Conservation (phyloP, 2,888 invertebrate genomes). For the Sinodicranocentrus sp. region DNA sequence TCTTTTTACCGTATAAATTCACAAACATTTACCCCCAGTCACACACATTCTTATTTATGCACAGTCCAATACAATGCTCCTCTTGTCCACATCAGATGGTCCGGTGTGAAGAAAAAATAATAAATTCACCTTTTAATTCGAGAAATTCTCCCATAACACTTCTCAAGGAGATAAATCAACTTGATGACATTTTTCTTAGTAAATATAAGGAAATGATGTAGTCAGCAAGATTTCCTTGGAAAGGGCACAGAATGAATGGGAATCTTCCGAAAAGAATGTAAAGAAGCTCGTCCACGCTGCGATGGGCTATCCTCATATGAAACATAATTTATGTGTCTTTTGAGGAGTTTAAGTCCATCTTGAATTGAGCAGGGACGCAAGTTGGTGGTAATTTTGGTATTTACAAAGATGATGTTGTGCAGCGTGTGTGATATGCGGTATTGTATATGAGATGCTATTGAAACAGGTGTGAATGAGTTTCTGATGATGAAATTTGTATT, state of each 20-base stretch:
- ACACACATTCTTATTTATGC: neutral
- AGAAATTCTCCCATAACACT: constrained; percentile 64
- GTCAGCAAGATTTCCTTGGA: constrained; percentile 64
- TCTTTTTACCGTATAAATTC: constrained; percentile 31
- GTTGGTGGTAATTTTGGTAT: constrained; percentile 63
- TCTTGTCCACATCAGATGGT: constrained; percentile 19
- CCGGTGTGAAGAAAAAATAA: constrained; percentile 25
- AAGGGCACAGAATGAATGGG: constrained; percentile 59
- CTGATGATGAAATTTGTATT: constrained; percentile 63
- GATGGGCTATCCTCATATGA: neutral
- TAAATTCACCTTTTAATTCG: constrained; percentile 61
- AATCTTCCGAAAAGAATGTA: constrained; percentile 64
- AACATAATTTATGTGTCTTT: constrained; percentile 68
- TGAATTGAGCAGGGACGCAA: constrained; percentile 39
- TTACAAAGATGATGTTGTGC: constrained; percentile 54
- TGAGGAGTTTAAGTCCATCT: constrained; percentile 62
- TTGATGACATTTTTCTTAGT: constrained; percentile 63
- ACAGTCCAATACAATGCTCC: constrained; percentile 34
- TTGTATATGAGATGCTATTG: constrained; percentile 30
- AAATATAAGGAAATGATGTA: constrained; percentile 64
- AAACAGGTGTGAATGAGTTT: constrained; percentile 66
- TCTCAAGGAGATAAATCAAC: constrained; percentile 62
- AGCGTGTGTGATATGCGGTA: neutral
- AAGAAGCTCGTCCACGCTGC: constrained; percentile 23
- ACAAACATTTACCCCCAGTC: constrained; percentile 43